Percentiles rank a stretch among this genome's conserved stretches.
Evolutionary conservation across 2,797 vertebrate genomes (phyloP).

Genomic region (Enteromius radiatus): DNA sequence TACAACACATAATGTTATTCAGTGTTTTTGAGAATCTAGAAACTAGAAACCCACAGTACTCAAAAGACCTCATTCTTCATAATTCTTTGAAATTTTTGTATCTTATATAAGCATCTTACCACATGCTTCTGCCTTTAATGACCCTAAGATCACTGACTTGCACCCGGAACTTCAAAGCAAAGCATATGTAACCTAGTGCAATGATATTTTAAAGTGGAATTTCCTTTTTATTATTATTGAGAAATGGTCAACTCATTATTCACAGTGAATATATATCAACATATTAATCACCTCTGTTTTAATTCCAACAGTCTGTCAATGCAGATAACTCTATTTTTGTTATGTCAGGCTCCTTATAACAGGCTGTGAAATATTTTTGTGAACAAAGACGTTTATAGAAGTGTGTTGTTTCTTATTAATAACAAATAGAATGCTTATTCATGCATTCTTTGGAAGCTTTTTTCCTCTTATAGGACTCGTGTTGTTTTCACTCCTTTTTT

Average conservation of each 20-base stretch:
- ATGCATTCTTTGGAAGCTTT: not conserved
- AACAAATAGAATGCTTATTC: not conserved
- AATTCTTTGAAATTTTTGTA: not conserved
- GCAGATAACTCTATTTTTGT: not conserved
- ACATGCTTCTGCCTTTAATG: not conserved
- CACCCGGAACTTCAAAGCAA: not conserved
- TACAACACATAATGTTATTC: constrained; percentile 52
- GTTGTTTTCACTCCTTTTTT: not conserved
- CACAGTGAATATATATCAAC: not conserved
- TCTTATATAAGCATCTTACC: not conserved
- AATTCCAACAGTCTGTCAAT: not conserved
- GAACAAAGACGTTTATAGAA: not conserved
- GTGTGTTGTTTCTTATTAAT: not conserved
- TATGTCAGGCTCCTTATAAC: not conserved
- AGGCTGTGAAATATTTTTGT: not conserved
- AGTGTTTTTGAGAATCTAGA: not conserved
- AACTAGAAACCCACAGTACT: not conserved
- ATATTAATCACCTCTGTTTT: not conserved
- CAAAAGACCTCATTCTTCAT: not conserved
- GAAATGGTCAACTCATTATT: not conserved
- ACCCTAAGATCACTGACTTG: not conserved
- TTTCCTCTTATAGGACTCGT: not conserved
- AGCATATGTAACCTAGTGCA: not conserved
- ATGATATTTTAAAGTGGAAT: not conserved
- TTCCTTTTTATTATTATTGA: not conserved